phyloP scores from a whole-genome alignment of 2,113 vertebrate genomes.

The Suricata suricatta region DNA sequence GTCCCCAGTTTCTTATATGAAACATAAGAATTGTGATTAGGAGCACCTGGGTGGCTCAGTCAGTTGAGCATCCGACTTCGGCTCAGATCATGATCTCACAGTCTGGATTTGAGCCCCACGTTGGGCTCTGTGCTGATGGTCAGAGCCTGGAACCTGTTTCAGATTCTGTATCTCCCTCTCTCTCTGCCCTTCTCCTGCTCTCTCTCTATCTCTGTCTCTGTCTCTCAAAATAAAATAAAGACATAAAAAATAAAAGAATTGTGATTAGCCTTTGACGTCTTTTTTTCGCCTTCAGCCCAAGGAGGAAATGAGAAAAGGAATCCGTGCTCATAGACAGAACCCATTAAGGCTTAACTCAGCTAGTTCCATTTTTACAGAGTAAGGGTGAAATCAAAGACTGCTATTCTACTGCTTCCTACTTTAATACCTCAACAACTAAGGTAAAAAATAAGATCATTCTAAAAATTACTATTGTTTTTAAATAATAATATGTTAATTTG shows the following conservation, averaged over 20 bases:
- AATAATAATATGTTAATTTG: not conserved
- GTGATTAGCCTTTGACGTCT: not conserved
- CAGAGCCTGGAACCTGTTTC: too few relatives aligned
- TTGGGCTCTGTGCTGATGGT: too few relatives aligned
- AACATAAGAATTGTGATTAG: not conserved
- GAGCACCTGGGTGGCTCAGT: too few relatives aligned
- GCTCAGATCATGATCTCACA: too few relatives aligned
- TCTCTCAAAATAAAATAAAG: too few relatives aligned
- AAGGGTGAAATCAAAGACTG: constrained; percentile 53
- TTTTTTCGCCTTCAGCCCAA: constrained; percentile 58
- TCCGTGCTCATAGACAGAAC: constrained; percentile 5
- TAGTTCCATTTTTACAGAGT: constrained; percentile 56
- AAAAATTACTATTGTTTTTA: not conserved
- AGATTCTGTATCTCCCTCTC: too few relatives aligned
- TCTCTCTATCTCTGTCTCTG: too few relatives aligned
- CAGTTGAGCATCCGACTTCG: too few relatives aligned
- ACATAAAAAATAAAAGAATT: not conserved
- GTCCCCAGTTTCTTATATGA: not conserved
- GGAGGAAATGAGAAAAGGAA: constrained; percentile 70
- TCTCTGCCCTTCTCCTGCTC: too few relatives aligned
- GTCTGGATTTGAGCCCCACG: too few relatives aligned
- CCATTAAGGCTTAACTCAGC: constrained; percentile 49
- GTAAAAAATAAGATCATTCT: not conserved
- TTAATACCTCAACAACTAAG: not conserved
- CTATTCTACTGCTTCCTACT: not conserved